phyloP scores from a whole-genome alignment of 1,140 invertebrate species.

The Fopius arisanus region DNA sequence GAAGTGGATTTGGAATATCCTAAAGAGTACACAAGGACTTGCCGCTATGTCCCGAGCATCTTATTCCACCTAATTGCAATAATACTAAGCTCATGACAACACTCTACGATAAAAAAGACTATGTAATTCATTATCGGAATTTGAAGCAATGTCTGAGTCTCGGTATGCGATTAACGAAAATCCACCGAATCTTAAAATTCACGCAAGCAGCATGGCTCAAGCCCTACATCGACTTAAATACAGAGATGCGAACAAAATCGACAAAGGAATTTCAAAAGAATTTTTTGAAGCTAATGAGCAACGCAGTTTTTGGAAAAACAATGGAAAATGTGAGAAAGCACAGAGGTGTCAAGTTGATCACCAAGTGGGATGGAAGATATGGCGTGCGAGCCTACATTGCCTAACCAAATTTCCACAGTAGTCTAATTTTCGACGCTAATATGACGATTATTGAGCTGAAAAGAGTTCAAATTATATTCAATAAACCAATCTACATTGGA shows the following conservation, averaged over 20 bases:
- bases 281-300: slow-evolving; percentile 65
- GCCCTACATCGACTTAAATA: slow-evolving; percentile 56
- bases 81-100: neutral
- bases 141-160: slow-evolving; percentile 49
- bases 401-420: slow-evolving; percentile 55
- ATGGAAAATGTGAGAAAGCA: slow-evolving; percentile 63
- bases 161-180: slow-evolving; percentile 61
- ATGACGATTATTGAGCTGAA: slow-evolving; percentile 43
- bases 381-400: slow-evolving; percentile 49
- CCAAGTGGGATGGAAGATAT: slow-evolving; percentile 45
- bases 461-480: neutral
- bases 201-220: slow-evolving; percentile 64
- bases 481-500: neutral
- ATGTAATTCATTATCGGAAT: neutral
- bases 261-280: slow-evolving; percentile 64
- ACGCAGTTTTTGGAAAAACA: slow-evolving; percentile 62
- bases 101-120: neutral
- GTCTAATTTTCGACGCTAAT: slow-evolving; percentile 51
- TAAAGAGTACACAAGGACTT: slow-evolving; percentile 26
- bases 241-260: slow-evolving; percentile 45
- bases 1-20: slow-evolving; percentile 47
- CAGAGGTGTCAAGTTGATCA: slow-evolving; percentile 54
- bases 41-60: neutral
- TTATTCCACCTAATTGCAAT: neutral
- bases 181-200: slow-evolving; percentile 65